Base-by-base conservation (phyloP, 2,888 invertebrate genomes). In the Philaethria dido region DNA sequence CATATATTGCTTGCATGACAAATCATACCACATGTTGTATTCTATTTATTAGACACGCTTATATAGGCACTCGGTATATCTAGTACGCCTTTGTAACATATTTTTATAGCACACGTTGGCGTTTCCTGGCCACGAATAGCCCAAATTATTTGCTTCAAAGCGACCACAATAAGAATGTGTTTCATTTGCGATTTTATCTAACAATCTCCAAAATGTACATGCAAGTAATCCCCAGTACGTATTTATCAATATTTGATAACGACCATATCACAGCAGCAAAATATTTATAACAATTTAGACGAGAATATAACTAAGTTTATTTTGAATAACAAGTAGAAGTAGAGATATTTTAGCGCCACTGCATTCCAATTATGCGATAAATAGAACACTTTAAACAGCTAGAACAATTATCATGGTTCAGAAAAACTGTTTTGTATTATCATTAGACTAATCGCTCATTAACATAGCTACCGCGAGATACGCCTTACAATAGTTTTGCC, bases 331-430 rank as follows among this genome's bases (percentile, higher is more conserved):
- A 18, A 33, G 52, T 39, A 20, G 57, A 47, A 45, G 54, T 44
- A 33, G 22, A 20, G 22, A 20, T 67, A 67, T 69, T 66, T 44
- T 57, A 72, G 61, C 70, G 69, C 63, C 66, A 62, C 57, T 62
- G 69, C 71, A 73, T 74, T 70, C 72, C 73, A 69, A 72, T 72
- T 69, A 71, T 68, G 66, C 57, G 64, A 64, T 70, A 66, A 69
- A 66, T 65, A 44, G 65, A 57, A 60, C 69, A 71, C 68, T 66
- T 69, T 72, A 66, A 75, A 74, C 74, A 72, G 70, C 62, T 68
- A 48, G 69, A 68, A 69, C 72, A 75, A 76, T 77, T 76, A 78
- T 71, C 75, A 70, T 73, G 64, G 64, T 68, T 69, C 70, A 75
- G 71, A 77, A 73, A 71, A 70, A 72, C 72, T 62, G 72, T 75